Base-by-base conservation (phyloP, 2,797 vertebrate species). In the Scolopax bukidnonensis region DNA sequence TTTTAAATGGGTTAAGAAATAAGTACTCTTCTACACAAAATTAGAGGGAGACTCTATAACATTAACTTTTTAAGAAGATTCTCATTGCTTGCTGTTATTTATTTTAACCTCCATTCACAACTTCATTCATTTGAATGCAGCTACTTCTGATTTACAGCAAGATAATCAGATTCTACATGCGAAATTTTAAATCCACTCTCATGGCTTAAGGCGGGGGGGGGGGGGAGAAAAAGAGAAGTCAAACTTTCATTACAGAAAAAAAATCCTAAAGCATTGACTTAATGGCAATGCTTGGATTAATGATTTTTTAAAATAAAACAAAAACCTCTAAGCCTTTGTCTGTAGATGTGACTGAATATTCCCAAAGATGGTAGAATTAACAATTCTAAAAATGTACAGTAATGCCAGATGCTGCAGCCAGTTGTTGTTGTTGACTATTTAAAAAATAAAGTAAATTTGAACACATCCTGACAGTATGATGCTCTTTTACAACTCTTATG, bases 351-450 rank as follows among this genome's bases (percentile, higher is more conserved):
- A 86, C 36, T 63, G 81, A 81, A 83, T 30, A 45, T 64, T 73
- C 27, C 48, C 30, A 25, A 54, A 70, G 38, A 56, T 15, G 8
- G 23, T 69, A 80, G 73, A 95, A 93, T 90, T 95, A 97, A 92
- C 92, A 94, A 87, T 84, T 96, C 92, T 81, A 70, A 57, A 95
- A 96, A 80, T 73, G 81, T 87, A 69, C 43, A 95, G 25, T 51
- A 89, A 74, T 64, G 77, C 33, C 90, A 97, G 94, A 97, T 95
- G 89, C 59, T 91, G 47, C 67, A 90, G 76, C 67, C 79, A 95
- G 71, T 89, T 94, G 96, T 82, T 94, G 96, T 82, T 80, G 38
- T 80, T 87, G 87, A 75, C 68, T 95, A 70, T 74, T 87, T 3
- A 11, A 57, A 70, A 70, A 75, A 92, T 94, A 60, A 68, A 51